Percentiles rank a stretch among this genome's conserved stretches.
Evolutionary conservation across 2,797 vertebrate species (phyloP).

Genomic region (Pseudochromis fuscus): DNA sequence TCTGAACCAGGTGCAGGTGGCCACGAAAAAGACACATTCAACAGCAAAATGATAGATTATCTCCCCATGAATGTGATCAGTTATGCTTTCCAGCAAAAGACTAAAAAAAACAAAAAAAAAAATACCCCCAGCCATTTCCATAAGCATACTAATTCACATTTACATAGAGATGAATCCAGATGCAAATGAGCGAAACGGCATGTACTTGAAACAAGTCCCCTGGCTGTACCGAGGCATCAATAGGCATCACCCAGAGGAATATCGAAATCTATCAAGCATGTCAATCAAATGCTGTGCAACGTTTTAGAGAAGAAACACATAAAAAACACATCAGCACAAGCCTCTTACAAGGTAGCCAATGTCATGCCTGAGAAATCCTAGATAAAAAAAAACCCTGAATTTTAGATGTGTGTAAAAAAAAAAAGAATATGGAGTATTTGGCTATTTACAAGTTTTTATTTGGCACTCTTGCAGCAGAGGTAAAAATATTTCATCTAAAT

Average conservation of each 20-base stretch:
- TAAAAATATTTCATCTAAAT: background rate
- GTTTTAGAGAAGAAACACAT: slow-evolving; percentile 25
- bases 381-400: slow-evolving; percentile 42
- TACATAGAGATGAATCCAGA: slow-evolving; percentile 79
- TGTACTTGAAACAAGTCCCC: slow-evolving; percentile 61
- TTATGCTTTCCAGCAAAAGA: slow-evolving; percentile 56
- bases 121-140: slow-evolving; percentile 70
- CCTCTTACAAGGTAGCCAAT: slow-evolving; percentile 47
- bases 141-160: slow-evolving; percentile 77
- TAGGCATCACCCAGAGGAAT: slow-evolving; percentile 62
- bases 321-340: slow-evolving; percentile 36
- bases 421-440: slow-evolving; percentile 16
- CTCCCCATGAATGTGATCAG: slow-evolving; percentile 50
- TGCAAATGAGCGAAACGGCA: slow-evolving; percentile 72
- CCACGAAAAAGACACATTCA: slow-evolving; percentile 37
- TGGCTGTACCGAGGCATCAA: slow-evolving; percentile 55
- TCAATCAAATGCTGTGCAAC: slow-evolving; percentile 65
- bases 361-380: slow-evolving; percentile 36
- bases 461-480: background rate
- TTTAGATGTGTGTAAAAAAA: slow-evolving; percentile 2
- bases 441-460: slow-evolving; percentile 1
- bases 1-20: slow-evolving; percentile 48
- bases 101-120: slow-evolving; percentile 16
- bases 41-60: slow-evolving; percentile 69
- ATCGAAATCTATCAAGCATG: slow-evolving; percentile 62